phyloP scores from a whole-genome alignment of 2,113 vertebrate genomes.

The Scartelaos histophorus region DNA sequence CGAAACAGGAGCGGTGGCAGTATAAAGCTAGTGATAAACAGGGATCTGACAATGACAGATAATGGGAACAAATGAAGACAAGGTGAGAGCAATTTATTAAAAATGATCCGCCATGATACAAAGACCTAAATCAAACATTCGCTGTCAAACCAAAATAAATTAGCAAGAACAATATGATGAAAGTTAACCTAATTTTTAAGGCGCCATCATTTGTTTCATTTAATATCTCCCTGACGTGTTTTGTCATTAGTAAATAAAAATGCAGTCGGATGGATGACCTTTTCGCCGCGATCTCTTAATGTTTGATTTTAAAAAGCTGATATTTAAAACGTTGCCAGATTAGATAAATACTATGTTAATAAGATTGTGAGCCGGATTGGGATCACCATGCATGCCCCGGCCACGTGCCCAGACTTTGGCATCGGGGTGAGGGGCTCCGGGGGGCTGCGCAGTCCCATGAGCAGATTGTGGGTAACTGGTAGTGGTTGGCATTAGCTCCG shows the following conservation, averaged over 20 bases:
- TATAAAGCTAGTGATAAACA: constrained; percentile 19
- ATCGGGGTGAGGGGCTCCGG: constrained; percentile 38
- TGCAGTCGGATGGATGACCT: constrained; percentile 9
- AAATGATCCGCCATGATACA: constrained; percentile 19
- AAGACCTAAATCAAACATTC: constrained; percentile 14
- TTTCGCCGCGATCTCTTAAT: neutral
- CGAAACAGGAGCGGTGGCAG: constrained; percentile 7
- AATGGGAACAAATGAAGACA: constrained; percentile 40
- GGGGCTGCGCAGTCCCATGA: constrained; percentile 56
- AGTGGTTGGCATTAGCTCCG: constrained; percentile 68
- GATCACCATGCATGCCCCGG: constrained; percentile 30
- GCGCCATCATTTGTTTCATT: constrained; percentile 10
- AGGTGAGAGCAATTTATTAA: constrained; percentile 36
- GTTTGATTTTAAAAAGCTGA: constrained; percentile 9
- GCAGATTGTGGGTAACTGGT: constrained; percentile 74
- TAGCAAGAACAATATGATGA: constrained; percentile 15
- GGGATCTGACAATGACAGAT: constrained; percentile 16
- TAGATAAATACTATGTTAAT: constrained; percentile 12
- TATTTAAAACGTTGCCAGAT: constrained; percentile 10
- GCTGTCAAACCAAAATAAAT: constrained; percentile 28
- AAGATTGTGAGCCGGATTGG: constrained; percentile 12
- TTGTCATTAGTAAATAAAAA: constrained; percentile 11
- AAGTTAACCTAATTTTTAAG: constrained; percentile 9
- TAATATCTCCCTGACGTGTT: neutral
- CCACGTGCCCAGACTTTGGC: constrained; percentile 32